Percentiles rank a stretch among this genome's conserved stretches.
phyloP scores from a whole-genome alignment of 2,888 invertebrate species.

The Ecdyonurus torrentis region DNA sequence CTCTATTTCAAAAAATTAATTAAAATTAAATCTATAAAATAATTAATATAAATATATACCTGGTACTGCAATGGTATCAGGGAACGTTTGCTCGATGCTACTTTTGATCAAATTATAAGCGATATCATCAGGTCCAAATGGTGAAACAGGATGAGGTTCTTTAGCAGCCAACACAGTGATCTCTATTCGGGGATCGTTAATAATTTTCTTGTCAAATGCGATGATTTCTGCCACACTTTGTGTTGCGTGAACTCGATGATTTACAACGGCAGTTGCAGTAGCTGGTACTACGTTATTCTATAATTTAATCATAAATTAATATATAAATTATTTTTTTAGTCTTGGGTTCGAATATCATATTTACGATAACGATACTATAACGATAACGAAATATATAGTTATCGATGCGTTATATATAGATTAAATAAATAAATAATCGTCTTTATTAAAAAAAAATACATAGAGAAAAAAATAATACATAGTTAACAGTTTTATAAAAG shows the following conservation, averaged over 20 bases:
- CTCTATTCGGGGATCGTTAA: conserved; percentile 21
- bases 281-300: conserved; percentile 30
- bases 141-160: conserved; percentile 26
- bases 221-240: conserved; percentile 26
- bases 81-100: conserved; percentile 26
- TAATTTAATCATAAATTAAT: neutral
- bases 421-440: no score
- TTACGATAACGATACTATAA: no score
- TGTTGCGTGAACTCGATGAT: conserved; percentile 30
- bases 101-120: conserved; percentile 26
- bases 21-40: no score
- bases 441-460: no score
- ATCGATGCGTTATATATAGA: no score
- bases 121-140: conserved; percentile 24
- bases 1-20: no score
- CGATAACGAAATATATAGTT: no score
- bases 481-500: no score
- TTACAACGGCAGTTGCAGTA: conserved; percentile 27
- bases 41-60: conserved; percentile 19
- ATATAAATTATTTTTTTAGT: neutral
- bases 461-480: no score
- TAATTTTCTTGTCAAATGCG: conserved; percentile 19
- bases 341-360: no score
- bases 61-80: conserved; percentile 25
- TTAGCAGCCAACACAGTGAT: conserved; percentile 18